Evolutionary conservation across 2,797 vertebrate species (phyloP).

Genomic region (Rhyacichthys aspro): DNA sequence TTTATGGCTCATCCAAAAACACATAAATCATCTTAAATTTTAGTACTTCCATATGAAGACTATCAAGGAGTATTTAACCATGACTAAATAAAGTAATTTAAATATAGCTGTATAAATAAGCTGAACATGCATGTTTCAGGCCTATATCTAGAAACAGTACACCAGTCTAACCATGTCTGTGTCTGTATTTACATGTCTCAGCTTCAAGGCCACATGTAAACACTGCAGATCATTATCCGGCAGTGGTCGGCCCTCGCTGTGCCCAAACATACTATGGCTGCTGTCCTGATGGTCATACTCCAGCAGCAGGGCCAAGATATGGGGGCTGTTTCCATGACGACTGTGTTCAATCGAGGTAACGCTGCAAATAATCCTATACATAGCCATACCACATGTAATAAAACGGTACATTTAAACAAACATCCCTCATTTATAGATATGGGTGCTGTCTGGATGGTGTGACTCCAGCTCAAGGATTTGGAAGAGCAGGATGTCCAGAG

Average conservation of each 20-base stretch:
- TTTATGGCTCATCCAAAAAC: background rate
- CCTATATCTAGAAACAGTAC: background rate
- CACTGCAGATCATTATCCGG: conserved; percentile 48
- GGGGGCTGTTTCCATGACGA: conserved; percentile 76
- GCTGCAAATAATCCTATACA: background rate
- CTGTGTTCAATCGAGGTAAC: conserved; percentile 85
- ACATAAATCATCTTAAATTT: background rate
- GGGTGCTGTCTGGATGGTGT: conserved; percentile 91
- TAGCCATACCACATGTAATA: background rate
- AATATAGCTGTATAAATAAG: background rate
- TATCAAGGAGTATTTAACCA: background rate
- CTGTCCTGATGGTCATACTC: conserved; percentile 86
- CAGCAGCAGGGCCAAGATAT: conserved; percentile 74
- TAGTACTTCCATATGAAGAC: background rate
- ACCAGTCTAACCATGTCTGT: conserved; percentile 18
- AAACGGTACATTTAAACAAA: background rate
- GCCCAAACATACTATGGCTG: conserved; percentile 82
- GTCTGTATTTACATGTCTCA: conserved; percentile 49
- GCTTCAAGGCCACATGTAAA: conserved; percentile 46
- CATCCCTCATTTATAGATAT: conserved; percentile 71
- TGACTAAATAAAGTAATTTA: background rate
- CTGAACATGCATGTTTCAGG: conserved; percentile 6
- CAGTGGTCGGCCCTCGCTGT: conserved; percentile 70
- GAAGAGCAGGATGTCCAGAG: conserved; percentile 81
- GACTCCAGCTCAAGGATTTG: conserved; percentile 81